Base-by-base conservation (phyloP, 2,888 invertebrate genomes). In the Drosophila histrio region DNA sequence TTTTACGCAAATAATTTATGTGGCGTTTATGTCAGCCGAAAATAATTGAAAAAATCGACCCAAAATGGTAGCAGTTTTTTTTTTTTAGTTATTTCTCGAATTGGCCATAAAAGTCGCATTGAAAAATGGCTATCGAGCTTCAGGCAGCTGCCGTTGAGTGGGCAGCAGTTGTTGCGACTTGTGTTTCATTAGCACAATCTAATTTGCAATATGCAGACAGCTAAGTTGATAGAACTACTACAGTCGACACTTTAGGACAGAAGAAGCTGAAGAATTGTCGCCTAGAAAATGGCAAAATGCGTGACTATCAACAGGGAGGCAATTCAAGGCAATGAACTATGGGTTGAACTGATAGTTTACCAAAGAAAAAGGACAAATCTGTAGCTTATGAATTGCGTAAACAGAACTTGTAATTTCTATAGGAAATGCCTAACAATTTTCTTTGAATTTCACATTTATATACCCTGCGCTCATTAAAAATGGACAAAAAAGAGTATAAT, bases 1-100 rank as follows among this genome's bases (percentile, higher is more conserved):
- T 89, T 88, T 90, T 88, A 82, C 82, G 89, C 88, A 79, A 89
- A 90, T 90, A 90, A 90, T 90, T 90, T 90, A 90, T 88, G 87
- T 70, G 81, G 63, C 87, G 77, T 77, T 72, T 65, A 58, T 34
- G 71, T 53, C 68, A 36, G 64, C 62, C 57, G 34, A 73, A 80
- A 88, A 88, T 84, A 84, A 84, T 84, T 88, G 81, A 87, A 87
- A 86, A 87, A 76, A 67, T 62, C 46, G 39, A 24, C 47, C n/a
- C 30, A 50, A 72, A 72, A 58, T 73, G 56, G 36, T 49, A 36
- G 53, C 61, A 39, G 34, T 41, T 46, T 57, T 60, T 76, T 41
- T 47, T 30, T 19, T 15, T 32, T n/a, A n/a, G 59, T 78, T 66
- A n/a, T n/a, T n/a, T n/a, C n/a, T n/a, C n/a, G 80, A 68, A 84